Base-by-base conservation (phyloP, 2,888 invertebrate species). In the Stenichneumon culpator region DNA sequence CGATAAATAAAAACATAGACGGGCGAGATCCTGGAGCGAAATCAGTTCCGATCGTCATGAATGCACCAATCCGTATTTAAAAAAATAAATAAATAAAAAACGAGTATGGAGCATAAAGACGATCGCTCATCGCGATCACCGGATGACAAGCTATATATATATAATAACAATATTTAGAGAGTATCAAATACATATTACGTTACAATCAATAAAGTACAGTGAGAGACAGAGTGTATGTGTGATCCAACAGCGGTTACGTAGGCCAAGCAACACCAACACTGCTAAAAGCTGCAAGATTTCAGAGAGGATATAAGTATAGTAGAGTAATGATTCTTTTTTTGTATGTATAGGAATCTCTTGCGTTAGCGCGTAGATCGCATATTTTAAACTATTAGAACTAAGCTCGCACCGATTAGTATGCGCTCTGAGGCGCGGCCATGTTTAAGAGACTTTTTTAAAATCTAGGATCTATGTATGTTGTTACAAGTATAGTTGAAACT, bases 191-290 rank as follows among this genome's bases (percentile, higher is more conserved):
- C 47, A 54, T 32, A 84, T 80, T 73, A 80, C 70, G 79, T 79
- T 82, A 84, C 82, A 69, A 79, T 89, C 89, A 89, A 82, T 87
- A 87, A 86, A 86, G 65, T 83, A 75, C 9, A 57, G 73, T 78
- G 82, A 77, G 63, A 70, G 60, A 73, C 9, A 82, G 22, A 82
- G 60, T 50, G 70, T 67, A 36, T 84, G 73, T 67, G 90, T 89
- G 88, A 89, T 89, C 90, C 90, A 89, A 89, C 87, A 90, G 90
- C 90, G 86, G 84, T 91, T 90, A 91, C 89, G 90, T 92, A 92
- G 92, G 93, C 93, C 93, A 93, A 93, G 93, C 93, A 93, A 93
- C 93, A 93, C 91, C 93, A 92, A 93, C 90, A 92, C 88, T 89
- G 91, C 89, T 90, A 87, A 86, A 91, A 92, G 91, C 91, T 91